These are phyloP conservation scores for Hiodon tergisus DNA, from an alignment of 2,113 vertebrate species.

Conservation along the genomic window DNA sequence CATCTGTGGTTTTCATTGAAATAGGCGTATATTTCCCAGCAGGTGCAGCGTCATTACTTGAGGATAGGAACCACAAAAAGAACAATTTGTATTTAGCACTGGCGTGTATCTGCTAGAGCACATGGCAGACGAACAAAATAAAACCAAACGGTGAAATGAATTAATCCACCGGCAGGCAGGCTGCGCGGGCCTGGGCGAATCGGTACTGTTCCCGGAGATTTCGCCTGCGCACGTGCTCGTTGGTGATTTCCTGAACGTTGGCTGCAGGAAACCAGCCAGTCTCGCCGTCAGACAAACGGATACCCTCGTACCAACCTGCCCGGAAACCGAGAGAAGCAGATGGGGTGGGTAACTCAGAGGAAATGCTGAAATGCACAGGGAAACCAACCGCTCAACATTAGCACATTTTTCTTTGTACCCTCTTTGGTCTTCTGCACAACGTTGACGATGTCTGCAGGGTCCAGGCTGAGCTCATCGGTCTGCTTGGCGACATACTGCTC, in stretches of 20 bases:
- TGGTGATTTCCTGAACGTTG: slow-evolving; percentile 63
- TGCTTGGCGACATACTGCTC: slow-evolving; percentile 50
- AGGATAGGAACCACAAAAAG: no score
- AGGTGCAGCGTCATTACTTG: neutral
- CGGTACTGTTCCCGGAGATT: slow-evolving; percentile 62
- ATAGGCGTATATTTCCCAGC: neutral
- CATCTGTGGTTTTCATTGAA: no score
- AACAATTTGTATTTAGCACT: no score
- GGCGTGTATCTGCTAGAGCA: no score
- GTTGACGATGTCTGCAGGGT: slow-evolving; percentile 52
- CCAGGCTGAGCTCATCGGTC: slow-evolving; percentile 53
- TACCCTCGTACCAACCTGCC: slow-evolving; percentile 66
- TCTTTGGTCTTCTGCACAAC: slow-evolving; percentile 60
- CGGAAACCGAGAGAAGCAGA: neutral
- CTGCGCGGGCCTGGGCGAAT: slow-evolving; percentile 45
- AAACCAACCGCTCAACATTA: no score
- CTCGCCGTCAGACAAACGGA: slow-evolving; percentile 49
- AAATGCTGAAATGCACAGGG: no score
- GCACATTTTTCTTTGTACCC: slow-evolving; percentile 43
- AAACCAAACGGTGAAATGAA: no score
- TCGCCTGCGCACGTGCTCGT: slow-evolving; percentile 62
- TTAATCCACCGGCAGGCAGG: neutral
- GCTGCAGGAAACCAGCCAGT: slow-evolving; percentile 64
- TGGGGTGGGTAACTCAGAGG: neutral
- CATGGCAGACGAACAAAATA: no score